phyloP scores from a whole-genome alignment of 2,113 vertebrate species.

The Craseonycteris thonglongyai region DNA sequence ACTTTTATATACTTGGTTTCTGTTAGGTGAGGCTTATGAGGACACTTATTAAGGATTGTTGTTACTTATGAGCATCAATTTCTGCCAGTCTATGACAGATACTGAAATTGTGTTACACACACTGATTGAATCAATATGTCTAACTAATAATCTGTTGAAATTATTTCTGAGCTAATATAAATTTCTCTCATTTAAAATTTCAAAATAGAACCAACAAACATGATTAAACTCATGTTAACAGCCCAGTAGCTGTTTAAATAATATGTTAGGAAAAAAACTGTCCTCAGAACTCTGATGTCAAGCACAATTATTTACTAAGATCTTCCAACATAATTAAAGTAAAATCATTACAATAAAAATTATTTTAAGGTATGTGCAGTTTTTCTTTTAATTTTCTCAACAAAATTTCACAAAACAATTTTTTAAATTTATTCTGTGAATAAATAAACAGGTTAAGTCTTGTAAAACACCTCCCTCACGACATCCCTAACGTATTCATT shows the following conservation, averaged over 20 bases:
- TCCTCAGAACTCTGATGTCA: constrained; percentile 27
- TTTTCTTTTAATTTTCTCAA: neutral
- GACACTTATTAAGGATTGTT: constrained; percentile 17
- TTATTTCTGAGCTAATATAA: neutral
- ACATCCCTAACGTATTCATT: neutral
- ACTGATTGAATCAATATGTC: constrained; percentile 41
- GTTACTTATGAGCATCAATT: neutral
- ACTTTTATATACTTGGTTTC: neutral
- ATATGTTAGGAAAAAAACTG: constrained; percentile 42
- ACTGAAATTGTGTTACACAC: constrained; percentile 9
- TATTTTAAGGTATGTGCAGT: constrained; percentile 1
- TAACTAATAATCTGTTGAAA: constrained; percentile 33
- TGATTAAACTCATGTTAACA: constrained; percentile 49
- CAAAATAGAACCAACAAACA: constrained; percentile 44
- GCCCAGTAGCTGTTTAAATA: constrained; percentile 41
- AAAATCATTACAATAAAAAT: constrained; percentile 28
- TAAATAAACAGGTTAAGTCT: neutral
- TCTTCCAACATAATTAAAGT: neutral
- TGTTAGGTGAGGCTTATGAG: constrained; percentile 11
- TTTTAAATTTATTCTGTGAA: too few species aligned
- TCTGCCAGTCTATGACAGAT: neutral
- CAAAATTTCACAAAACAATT: neutral
- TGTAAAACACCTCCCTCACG: neutral
- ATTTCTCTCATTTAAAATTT: constrained; percentile 38
- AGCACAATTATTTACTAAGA: constrained; percentile 29